Conservation (phyloP, 1,140 invertebrate genomes). For the Brachionus calyciflorus region DNA sequence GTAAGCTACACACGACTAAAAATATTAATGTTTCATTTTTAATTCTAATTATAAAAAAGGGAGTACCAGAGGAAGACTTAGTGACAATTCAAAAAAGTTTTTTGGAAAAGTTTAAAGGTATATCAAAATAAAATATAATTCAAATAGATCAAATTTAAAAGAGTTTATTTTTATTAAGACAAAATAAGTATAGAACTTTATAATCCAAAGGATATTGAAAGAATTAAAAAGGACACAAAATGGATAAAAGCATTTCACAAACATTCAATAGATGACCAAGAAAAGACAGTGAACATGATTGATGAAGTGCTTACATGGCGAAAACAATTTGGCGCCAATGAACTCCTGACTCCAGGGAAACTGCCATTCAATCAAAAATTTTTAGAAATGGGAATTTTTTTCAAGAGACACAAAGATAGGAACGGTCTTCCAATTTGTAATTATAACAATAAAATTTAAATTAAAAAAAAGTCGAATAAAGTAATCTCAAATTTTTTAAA, state of each 20-base stretch:
- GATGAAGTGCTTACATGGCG: conserved; percentile 77
- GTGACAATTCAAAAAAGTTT: not conserved
- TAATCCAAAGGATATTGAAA: conserved; percentile 68
- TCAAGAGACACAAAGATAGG: conserved; percentile 70
- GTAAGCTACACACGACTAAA: no score
- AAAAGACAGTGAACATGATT: conserved; percentile 70
- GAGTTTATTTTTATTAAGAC: no score
- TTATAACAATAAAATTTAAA: not conserved
- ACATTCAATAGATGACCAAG: conserved; percentile 67
- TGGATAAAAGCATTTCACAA: conserved; percentile 70
- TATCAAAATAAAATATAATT: no score
- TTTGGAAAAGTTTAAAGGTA: not conserved
- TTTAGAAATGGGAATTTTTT: conserved; percentile 71
- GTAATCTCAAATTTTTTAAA: not conserved
- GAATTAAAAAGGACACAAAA: conserved; percentile 66
- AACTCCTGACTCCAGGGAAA: conserved; percentile 65
- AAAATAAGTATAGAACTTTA: conserved; percentile 58
- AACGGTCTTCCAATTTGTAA: conserved; percentile 66
- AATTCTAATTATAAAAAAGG: not conserved
- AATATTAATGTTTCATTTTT: no score
- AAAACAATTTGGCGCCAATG: conserved; percentile 72
- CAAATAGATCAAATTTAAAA: no score
- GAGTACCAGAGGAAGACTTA: conserved; percentile 9
- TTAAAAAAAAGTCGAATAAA: no score
- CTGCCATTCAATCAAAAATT: conserved; percentile 69